phyloP scores from a whole-genome alignment of 2,888 invertebrate species.

The Drosophila mulleri region DNA sequence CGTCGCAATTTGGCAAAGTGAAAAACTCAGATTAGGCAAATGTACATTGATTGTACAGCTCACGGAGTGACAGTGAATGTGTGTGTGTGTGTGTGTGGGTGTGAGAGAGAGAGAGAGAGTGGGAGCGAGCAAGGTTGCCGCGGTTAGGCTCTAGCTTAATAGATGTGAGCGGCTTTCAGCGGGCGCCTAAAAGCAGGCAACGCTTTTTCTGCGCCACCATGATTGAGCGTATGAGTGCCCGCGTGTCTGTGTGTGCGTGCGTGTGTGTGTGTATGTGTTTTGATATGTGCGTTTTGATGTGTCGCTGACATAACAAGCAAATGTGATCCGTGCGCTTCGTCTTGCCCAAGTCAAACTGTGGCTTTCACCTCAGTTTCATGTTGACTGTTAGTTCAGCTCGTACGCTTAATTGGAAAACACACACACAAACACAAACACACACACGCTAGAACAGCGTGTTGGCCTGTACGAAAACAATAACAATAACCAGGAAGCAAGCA shows the following conservation, averaged over 20 bases:
- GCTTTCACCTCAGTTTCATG: constrained; percentile 69
- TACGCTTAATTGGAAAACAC: constrained; percentile 75
- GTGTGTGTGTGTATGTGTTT: neutral
- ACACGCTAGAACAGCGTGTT: constrained; percentile 53
- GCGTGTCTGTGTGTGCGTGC: neutral
- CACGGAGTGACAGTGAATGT: too few relatives aligned
- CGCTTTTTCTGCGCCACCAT: constrained; percentile 38
- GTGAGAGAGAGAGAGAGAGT: neutral
- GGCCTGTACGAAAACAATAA: constrained; percentile 44
- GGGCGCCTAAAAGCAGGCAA: constrained; percentile 51
- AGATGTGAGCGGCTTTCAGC: constrained; percentile 21
- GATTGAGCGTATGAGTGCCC: constrained; percentile 8
- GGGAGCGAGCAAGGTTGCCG: neutral
- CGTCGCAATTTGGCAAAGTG: constrained; percentile 37
- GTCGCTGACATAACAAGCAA: constrained; percentile 34
- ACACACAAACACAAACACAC: constrained; percentile 18
- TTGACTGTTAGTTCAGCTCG: constrained; percentile 70
- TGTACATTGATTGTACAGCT: constrained; percentile 40
- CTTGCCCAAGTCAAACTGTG: constrained; percentile 46
- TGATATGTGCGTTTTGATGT: constrained; percentile 14
- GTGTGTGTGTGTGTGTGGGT: too few relatives aligned
- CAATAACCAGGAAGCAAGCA: constrained; percentile 9
- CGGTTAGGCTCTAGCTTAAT: constrained; percentile 11
- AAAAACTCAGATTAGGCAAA: constrained; percentile 57
- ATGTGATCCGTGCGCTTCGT: constrained; percentile 23